Evolutionary conservation across 2,888 invertebrate genomes (phyloP).

Genomic region (Scaptomyza reducta): DNA sequence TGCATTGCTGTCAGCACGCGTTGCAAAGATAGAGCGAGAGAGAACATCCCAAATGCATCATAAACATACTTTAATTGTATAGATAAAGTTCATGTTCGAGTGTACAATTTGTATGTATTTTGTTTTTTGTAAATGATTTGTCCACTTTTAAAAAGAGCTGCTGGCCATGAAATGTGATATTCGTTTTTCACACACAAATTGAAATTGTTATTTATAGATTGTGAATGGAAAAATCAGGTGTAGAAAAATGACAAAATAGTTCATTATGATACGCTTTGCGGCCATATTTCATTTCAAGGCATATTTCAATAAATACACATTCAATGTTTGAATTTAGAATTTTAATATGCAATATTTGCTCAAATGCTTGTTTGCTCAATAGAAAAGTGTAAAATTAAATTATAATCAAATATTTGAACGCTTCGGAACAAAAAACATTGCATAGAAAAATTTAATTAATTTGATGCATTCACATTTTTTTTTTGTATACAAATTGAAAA

Average conservation of each 20-base stretch:
- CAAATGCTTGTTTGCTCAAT: background rate
- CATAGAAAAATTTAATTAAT: background rate
- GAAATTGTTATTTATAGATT: constrained; percentile 40
- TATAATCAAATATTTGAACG: background rate
- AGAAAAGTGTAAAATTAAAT: background rate
- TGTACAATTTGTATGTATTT: constrained; percentile 6
- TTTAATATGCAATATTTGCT: background rate
- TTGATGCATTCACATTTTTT: background rate
- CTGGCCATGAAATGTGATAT: constrained; percentile 48
- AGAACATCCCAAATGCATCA: background rate
- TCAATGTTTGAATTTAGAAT: background rate
- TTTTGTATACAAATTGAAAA: too few species aligned
- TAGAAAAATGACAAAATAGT: background rate
- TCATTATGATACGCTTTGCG: background rate
- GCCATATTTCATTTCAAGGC: background rate
- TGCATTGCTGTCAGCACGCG: constrained; percentile 26
- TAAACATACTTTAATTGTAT: background rate
- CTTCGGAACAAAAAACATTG: background rate
- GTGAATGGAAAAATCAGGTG: constrained; percentile 27
- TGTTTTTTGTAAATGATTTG: constrained; percentile 17
- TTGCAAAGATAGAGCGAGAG: background rate
- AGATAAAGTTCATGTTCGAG: background rate
- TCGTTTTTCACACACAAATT: constrained; percentile 16
- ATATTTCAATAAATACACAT: background rate
- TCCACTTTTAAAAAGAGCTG: constrained; percentile 7